Percentiles rank a stretch among this genome's conserved stretches.
phyloP scores from a whole-genome alignment of 2,888 invertebrate genomes.

The Metacarcinus magister region DNA sequence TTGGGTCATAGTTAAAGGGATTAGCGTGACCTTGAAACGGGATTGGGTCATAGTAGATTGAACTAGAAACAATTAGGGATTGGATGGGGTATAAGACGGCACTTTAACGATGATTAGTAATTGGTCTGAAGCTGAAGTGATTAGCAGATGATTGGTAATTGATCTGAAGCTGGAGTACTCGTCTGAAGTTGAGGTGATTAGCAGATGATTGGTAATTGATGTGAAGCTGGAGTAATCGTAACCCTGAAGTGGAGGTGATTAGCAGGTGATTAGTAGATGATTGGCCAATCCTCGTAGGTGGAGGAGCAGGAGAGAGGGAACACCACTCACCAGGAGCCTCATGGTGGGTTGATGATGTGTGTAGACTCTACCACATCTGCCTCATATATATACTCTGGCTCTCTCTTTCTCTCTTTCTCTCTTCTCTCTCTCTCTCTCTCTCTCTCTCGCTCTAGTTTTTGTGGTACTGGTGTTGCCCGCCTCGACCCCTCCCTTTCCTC shows the following conservation, averaged over 20 bases:
- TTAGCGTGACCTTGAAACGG: not conserved
- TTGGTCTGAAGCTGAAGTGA: no score
- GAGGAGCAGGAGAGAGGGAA: not conserved
- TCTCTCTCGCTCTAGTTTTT: slow-evolving; percentile 28
- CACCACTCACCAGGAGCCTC: slow-evolving; percentile 53
- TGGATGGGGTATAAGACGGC: no score
- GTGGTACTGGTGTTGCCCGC: not conserved
- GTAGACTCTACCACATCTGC: not conserved
- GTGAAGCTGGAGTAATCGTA: no score
- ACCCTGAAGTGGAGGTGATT: no score
- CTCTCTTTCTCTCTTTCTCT: slow-evolving; percentile 46
- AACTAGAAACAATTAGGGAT: not conserved
- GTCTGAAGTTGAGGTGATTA: no score
- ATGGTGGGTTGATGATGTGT: not conserved
- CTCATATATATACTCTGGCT: slow-evolving; percentile 52
- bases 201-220: no score
- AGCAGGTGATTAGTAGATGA: no score
- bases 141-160: no score
- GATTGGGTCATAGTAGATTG: not conserved
- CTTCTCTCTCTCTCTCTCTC: slow-evolving; percentile 1
- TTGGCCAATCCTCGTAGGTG: no score
- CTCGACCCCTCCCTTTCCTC: not conserved
- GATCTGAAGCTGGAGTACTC: no score
- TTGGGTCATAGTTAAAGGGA: not conserved
- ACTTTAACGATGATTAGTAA: no score